Evolutionary conservation across 1,140 invertebrate species (phyloP), one percentile per base, ranked within the genome.

Genomic region (Neodiprion virginianus): DNA sequence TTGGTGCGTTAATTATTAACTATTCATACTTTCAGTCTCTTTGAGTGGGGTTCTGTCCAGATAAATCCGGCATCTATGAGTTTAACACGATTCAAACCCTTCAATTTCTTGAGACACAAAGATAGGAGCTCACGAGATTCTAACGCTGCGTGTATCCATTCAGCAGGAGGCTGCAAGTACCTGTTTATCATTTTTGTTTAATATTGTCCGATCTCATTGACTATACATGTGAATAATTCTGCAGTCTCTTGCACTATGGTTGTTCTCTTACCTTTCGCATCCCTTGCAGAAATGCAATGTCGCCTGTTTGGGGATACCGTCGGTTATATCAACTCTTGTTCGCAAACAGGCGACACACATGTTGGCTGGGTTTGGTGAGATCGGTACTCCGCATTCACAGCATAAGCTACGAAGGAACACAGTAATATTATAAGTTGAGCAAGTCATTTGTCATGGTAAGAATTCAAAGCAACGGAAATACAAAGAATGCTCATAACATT

Each of bases 31-130:
- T 99, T 99, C 47, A 99, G 93, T 75, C 98, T 92, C 88, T 97
- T 98, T 0, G 98, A 99, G 91, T 99, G 98, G 73, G 98, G 97
- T 85, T 99, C 99, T 49, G 98, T 99, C 98, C 98, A 99, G 5
- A 99, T 92, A 90, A 99, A 99, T 8, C 94, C 93, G 71, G 99
- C 98, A 92, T 99, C 98, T 67, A 99, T 91, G 7, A 99, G 88
- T 84, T 95, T 95, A 0, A 98, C 95, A 86, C 94, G 93, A 79
- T 94, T 96, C 1, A 99, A 89, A 7, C 96, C 96, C 89, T 98
- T 99, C 0, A 99, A 87, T 84, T 95, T 96, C 84, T 99, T 98
- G 7, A 99, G 88, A 84, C 98, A 99, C 3, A 99, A 84, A 1
- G 95, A 91, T 2, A 99, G 87, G 0, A 99, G 89, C 88, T 99